Evolutionary conservation across 2,888 invertebrate species (phyloP).

Genomic region (Pachydiplax longipennis): DNA sequence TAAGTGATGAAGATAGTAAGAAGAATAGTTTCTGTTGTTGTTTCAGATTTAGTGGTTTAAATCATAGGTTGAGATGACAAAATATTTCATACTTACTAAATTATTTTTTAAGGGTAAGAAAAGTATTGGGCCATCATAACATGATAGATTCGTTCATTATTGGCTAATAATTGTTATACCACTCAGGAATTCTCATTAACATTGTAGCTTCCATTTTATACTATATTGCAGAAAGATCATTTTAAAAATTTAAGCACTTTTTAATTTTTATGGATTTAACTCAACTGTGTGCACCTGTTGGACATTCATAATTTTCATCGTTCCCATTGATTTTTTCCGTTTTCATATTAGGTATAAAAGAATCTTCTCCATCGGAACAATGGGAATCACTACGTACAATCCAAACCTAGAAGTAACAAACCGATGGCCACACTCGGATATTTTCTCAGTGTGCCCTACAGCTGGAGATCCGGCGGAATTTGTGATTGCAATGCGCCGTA

Average conservation of each 20-base stretch:
- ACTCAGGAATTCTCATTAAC: no score
- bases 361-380: conserved; percentile 94
- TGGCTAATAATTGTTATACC: no score
- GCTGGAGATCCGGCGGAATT: conserved; percentile 55
- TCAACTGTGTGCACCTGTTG: no score
- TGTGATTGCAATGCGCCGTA: conserved; percentile 28
- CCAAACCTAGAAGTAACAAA: conserved; percentile 93
- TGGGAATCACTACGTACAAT: conserved; percentile 97
- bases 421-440: conserved; percentile 86
- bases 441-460: conserved; percentile 73
- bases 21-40: conserved; percentile 23
- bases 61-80: no score
- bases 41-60: neutral
- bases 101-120: no score
- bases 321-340: conserved; percentile 49
- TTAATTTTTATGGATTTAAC: no score
- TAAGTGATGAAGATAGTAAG: conserved; percentile 60
- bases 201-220: no score
- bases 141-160: no score
- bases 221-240: no score
- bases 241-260: no score
- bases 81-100: no score
- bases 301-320: neutral
- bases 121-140: no score
- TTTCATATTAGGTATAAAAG: conserved; percentile 80